Percentiles rank a stretch among this genome's conserved stretches.
Evolutionary conservation across 2,888 invertebrate species (phyloP).

Genomic region (Drosophila suboccidentalis): DNA sequence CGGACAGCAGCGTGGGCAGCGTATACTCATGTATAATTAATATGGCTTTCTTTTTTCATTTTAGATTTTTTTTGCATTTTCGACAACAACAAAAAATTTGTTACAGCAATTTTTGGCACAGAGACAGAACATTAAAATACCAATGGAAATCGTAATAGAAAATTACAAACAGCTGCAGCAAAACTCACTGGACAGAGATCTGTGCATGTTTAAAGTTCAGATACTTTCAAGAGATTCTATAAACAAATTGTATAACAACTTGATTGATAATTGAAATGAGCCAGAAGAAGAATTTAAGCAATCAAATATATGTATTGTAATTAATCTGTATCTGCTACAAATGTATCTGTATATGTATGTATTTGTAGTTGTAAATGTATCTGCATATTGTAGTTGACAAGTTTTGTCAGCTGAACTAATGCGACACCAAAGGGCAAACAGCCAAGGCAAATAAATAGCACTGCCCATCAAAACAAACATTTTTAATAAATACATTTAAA

Average conservation of each 20-base stretch:
- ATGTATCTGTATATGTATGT: not conserved
- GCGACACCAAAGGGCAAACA: constrained; percentile 51
- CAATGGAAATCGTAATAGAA: constrained; percentile 43
- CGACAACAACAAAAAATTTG: constrained; percentile 19
- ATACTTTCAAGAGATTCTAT: constrained; percentile 9
- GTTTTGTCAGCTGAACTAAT: constrained; percentile 33
- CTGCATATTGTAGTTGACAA: constrained; percentile 13
- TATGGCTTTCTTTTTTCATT: constrained; percentile 31
- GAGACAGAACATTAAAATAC: constrained; percentile 43
- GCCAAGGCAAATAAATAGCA: constrained; percentile 48
- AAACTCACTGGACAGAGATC: constrained; percentile 22
- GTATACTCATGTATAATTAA: constrained; percentile 52
- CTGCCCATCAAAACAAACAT: constrained; percentile 15
- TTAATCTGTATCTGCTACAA: not conserved
- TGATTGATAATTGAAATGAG: constrained; percentile 18
- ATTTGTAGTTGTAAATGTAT: not conserved
- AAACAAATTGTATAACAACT: constrained; percentile 13
- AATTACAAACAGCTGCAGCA: constrained; percentile 45
- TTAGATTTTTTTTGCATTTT: constrained; percentile 32
- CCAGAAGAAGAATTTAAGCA: constrained; percentile 7
- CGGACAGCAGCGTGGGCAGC: constrained; percentile 41
- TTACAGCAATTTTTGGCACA: constrained; percentile 71
- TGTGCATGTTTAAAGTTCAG: not conserved
- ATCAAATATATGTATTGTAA: not conserved
- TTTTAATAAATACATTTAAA: constrained; percentile 6